A percentile compares a stretch with the other conserved stretches of the same genome.
phyloP scores from a whole-genome alignment of 1,140 invertebrate genomes.

The Pogonus chalceus region DNA sequence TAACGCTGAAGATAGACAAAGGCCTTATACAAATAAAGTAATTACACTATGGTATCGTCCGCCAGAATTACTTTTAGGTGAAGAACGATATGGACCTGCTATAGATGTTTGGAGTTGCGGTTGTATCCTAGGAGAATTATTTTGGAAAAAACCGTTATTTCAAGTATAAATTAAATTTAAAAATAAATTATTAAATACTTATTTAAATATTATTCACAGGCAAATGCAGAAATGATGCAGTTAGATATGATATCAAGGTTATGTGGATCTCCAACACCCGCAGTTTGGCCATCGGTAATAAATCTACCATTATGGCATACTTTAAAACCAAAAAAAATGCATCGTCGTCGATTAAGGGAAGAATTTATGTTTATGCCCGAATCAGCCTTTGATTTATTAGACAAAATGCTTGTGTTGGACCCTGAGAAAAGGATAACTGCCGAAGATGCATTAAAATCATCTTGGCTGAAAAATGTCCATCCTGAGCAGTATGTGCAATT shows the following conservation, averaged over 20 bases:
- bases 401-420: constrained; percentile 94
- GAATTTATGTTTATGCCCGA: constrained; percentile 88
- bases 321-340: constrained; percentile 83
- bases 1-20: constrained; percentile 85
- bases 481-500: constrained; percentile 72
- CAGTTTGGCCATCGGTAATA: constrained; percentile 96
- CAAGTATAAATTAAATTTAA: constrained; percentile 45
- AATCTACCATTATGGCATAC: constrained; percentile 87
- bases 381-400: constrained; percentile 83
- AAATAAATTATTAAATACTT: constrained; percentile 5
- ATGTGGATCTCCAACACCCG: constrained; percentile 92
- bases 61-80: constrained; percentile 71
- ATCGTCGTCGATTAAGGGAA: constrained; percentile 80
- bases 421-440: constrained; percentile 89
- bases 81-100: constrained; percentile 94
- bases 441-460: constrained; percentile 83
- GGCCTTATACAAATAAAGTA: constrained; percentile 97
- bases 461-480: constrained; percentile 89
- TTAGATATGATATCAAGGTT: constrained; percentile 89
- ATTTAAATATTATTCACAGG: constrained; percentile 43
- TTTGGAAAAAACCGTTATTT: constrained; percentile 92
- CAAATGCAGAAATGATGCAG: constrained; percentile 87
- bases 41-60: constrained; percentile 96
- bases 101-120: constrained; percentile 99
- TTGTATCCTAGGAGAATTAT: constrained; percentile 97